Conservation (phyloP, 2,888 invertebrate species). For the Cheilosia vulpina region DNA sequence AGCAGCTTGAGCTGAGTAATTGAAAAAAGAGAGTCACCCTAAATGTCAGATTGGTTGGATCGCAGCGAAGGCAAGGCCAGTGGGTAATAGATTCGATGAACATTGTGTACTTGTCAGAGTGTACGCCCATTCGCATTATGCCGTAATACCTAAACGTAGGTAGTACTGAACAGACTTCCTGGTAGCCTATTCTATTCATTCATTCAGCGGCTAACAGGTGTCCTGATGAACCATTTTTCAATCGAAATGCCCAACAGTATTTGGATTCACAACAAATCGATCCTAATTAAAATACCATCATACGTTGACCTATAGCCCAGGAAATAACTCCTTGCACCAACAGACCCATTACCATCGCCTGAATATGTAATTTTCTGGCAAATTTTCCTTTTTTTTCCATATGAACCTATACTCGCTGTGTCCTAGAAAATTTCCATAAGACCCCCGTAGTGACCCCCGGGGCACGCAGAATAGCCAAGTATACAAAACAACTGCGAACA, state of each 20-base stretch:
- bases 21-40: no score
- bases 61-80: no score
- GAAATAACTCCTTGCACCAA: slow-evolving; percentile 1
- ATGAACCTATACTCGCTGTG: background rate
- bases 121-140: no score
- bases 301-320: background rate
- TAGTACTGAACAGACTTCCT: background rate
- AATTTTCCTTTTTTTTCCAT: background rate
- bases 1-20: no score
- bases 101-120: no score
- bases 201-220: slow-evolving; percentile 4
- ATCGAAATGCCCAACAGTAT: background rate
- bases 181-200: background rate
- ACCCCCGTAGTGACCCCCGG: slow-evolving; percentile 25
- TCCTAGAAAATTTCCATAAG: slow-evolving; percentile 49
- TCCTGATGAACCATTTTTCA: background rate
- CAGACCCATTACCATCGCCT: background rate
- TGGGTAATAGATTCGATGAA: no score
- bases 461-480: slow-evolving; percentile 29
- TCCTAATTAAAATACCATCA: background rate
- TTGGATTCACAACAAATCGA: slow-evolving; percentile 13
- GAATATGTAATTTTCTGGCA: slow-evolving; percentile 1
- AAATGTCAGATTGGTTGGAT: no score
- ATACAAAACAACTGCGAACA: background rate
- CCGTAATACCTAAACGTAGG: no score